Conservation (phyloP, 2,113 vertebrate species). For the Gobio gobio region DNA sequence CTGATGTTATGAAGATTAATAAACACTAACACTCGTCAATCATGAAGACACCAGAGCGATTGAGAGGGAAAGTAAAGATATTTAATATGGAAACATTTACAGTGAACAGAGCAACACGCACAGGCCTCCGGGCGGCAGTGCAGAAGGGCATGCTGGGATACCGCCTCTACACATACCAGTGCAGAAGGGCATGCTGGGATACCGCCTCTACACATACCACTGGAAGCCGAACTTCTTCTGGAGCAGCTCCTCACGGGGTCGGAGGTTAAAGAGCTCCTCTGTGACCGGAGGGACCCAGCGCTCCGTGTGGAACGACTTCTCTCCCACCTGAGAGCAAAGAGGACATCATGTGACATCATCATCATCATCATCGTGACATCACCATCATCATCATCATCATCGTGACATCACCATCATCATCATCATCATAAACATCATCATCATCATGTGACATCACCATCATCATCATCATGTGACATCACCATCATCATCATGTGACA, state of each 20-base stretch:
- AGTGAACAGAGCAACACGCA: slow-evolving; percentile 49
- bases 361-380: too few relatives aligned
- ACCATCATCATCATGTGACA: too few relatives aligned
- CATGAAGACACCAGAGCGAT: not conserved
- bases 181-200: too few relatives aligned
- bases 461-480: too few relatives aligned
- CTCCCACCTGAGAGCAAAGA: slow-evolving; percentile 80
- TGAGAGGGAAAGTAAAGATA: slow-evolving; percentile 65
- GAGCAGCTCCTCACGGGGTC: slow-evolving; percentile 67
- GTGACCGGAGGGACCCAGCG: slow-evolving; percentile 83
- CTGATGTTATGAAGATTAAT: too few relatives aligned
- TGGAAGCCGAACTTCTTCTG: slow-evolving; percentile 76
- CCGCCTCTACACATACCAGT: slow-evolving; percentile 73
- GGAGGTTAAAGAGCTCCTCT: slow-evolving; percentile 84
- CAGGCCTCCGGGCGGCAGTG: not conserved
- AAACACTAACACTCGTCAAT: too few relatives aligned
- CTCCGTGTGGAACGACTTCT: slow-evolving; percentile 84
- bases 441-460: too few relatives aligned
- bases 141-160: not conserved
- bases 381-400: too few relatives aligned
- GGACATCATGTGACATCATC: too few relatives aligned
- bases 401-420: not conserved
- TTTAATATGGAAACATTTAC: slow-evolving; percentile 80
- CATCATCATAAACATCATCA: too few relatives aligned
- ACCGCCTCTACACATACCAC: slow-evolving; percentile 72